phyloP scores from a whole-genome alignment of 2,888 invertebrate species.

The Bombylius major region DNA sequence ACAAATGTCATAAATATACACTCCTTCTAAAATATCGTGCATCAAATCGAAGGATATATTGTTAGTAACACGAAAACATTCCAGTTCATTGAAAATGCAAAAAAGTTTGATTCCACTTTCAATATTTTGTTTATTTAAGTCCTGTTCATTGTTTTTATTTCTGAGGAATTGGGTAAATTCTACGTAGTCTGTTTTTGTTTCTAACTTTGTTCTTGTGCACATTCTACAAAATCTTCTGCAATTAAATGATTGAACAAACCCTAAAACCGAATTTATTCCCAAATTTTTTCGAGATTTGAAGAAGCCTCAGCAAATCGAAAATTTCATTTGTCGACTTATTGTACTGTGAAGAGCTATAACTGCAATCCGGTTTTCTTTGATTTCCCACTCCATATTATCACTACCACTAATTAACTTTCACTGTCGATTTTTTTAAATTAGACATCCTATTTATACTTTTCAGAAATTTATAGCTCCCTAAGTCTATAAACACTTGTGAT shows the following conservation, averaged over 20 bases:
- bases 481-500: no score
- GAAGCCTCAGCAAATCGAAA: no score
- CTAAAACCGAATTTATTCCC: constrained; percentile 15
- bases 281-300: no score
- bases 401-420: constrained; percentile 8
- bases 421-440: no score
- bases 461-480: no score
- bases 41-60: constrained; percentile 10
- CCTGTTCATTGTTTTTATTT: no score
- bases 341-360: no score
- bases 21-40: constrained; percentile 11
- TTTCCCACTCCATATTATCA: no score
- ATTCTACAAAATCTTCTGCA: constrained; percentile 11
- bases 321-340: no score
- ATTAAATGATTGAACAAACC: constrained; percentile 12
- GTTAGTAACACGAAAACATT: constrained; percentile 10
- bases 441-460: no score
- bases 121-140: constrained; percentile 7
- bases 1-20: constrained; percentile 12
- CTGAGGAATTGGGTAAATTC: constrained; percentile 5
- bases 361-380: no score
- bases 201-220: constrained; percentile 7
- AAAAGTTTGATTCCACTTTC: constrained; percentile 10
- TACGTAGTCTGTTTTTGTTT: constrained; percentile 4
- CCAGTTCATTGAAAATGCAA: constrained; percentile 4